Conservation (phyloP, 2,113 vertebrate species). For the Chamaetylas fuelleborni region DNA sequence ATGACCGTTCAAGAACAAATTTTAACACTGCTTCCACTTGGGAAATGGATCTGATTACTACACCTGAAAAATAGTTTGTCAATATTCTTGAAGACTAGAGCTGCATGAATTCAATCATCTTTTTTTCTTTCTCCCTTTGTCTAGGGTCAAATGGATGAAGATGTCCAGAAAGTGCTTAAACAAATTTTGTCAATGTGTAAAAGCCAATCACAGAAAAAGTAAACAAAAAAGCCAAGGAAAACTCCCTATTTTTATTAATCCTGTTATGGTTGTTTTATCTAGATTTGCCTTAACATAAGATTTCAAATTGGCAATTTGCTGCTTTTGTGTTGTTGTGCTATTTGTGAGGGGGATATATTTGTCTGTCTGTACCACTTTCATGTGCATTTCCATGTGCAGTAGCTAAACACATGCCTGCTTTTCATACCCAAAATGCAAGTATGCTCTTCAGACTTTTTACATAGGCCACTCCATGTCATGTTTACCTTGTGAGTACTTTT, state of each 20-base stretch:
- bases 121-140: neutral
- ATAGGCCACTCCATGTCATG: neutral
- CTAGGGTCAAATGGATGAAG: conserved; percentile 99
- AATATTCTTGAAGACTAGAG: neutral
- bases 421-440: neutral
- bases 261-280: conserved; percentile 44
- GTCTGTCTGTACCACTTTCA: conserved; percentile 19
- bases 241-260: conserved; percentile 9
- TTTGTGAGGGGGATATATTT: conserved; percentile 40
- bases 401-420: conserved; percentile 33
- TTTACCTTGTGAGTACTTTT: conserved; percentile 37
- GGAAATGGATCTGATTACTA: neutral
- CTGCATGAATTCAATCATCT: neutral
- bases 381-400: conserved; percentile 15
- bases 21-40: neutral
- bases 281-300: conserved; percentile 50
- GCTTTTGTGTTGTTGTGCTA: conserved; percentile 50
- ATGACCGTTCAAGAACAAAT: neutral
- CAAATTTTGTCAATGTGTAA: conserved; percentile 98
- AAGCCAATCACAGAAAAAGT: conserved; percentile 88
- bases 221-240: conserved; percentile 45
- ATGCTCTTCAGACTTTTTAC: conserved; percentile 10
- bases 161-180: conserved; percentile 96
- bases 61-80: neutral
- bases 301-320: conserved; percentile 34